These are phyloP conservation scores for Bombus ignitus DNA, from an alignment of 1,140 invertebrate species.

Conservation along the genomic window DNA sequence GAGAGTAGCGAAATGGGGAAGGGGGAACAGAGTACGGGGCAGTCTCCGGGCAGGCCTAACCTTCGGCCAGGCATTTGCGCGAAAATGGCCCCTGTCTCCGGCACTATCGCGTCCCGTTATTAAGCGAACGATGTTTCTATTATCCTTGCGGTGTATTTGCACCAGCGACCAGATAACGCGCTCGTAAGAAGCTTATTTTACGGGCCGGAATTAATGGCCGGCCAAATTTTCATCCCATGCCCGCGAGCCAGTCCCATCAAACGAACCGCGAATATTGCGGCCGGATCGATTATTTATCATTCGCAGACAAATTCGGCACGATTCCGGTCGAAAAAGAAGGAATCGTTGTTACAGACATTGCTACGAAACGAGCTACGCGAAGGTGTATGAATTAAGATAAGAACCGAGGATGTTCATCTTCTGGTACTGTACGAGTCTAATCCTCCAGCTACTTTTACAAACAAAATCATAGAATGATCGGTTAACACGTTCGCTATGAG, in stretches of 20 bases:
- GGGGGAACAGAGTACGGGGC: not conserved
- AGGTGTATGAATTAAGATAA: slow-evolving; percentile 9
- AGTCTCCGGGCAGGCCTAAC: slow-evolving; percentile 29
- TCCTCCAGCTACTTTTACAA: too few relatives aligned
- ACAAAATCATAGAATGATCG: too few relatives aligned
- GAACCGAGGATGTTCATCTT: not conserved
- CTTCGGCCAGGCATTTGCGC: slow-evolving; percentile 22
- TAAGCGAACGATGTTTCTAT: slow-evolving; percentile 56
- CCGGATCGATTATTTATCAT: not conserved
- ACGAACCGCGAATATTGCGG: not conserved
- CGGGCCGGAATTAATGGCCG: slow-evolving; percentile 7
- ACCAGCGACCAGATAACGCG: slow-evolving; percentile 25
- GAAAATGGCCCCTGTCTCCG: slow-evolving; percentile 46
- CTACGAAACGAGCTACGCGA: not conserved
- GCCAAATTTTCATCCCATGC: slow-evolving; percentile 23
- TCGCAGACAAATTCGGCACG: not conserved
- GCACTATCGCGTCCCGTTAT: slow-evolving; percentile 43
- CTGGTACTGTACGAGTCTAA: not conserved
- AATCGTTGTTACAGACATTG: not conserved
- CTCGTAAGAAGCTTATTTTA: slow-evolving; percentile 46
- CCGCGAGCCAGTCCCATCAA: not conserved
- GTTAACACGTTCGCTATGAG: too few relatives aligned
- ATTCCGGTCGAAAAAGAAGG: not conserved
- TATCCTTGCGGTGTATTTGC: slow-evolving; percentile 50
- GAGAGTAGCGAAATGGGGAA: slow-evolving; percentile 39